A percentile compares a stretch with the other conserved stretches of the same genome.
Evolutionary conservation across 1,140 invertebrate species (phyloP).

Genomic region (Cydia fagiglandana): DNA sequence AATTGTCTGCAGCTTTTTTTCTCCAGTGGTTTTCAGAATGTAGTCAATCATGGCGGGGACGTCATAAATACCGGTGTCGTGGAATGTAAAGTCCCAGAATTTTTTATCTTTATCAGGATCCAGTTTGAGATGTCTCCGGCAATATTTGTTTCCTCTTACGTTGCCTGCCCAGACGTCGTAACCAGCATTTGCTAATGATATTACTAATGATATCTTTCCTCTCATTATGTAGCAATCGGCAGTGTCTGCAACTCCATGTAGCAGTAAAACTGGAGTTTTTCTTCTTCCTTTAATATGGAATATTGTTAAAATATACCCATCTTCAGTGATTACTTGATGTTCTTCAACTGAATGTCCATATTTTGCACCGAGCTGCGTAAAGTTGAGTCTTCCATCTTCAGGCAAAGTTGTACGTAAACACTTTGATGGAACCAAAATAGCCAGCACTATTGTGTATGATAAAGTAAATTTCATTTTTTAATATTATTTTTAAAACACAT

Average conservation of each 20-base stretch:
- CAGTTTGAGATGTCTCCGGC: conserved; percentile 74
- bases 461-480: not conserved
- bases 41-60: conserved; percentile 12
- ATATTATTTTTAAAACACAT: not conserved
- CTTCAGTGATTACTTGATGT: conserved; percentile 57
- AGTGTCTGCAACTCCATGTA: conserved; percentile 1
- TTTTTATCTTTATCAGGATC: conserved; percentile 47
- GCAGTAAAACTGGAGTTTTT: conserved; percentile 1
- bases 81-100: conserved; percentile 15
- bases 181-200: conserved; percentile 72
- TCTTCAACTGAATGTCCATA: conserved; percentile 38
- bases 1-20: not conserved
- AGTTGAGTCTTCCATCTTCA: not conserved
- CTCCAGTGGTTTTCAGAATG: conserved; percentile 15
- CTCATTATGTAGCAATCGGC: not conserved
- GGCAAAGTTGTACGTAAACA: conserved; percentile 7
- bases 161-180: conserved; percentile 86
- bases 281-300: conserved; percentile 48
- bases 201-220: not conserved
- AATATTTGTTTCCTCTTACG: conserved; percentile 77
- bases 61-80: not conserved
- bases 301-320: conserved; percentile 64
- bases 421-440: not conserved
- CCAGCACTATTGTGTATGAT: not conserved
- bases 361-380: not conserved